Evolutionary conservation across 2,113 vertebrate species (phyloP), one percentile per base, ranked within the genome.

Genomic region (Anarhynchus alexandrinus): DNA sequence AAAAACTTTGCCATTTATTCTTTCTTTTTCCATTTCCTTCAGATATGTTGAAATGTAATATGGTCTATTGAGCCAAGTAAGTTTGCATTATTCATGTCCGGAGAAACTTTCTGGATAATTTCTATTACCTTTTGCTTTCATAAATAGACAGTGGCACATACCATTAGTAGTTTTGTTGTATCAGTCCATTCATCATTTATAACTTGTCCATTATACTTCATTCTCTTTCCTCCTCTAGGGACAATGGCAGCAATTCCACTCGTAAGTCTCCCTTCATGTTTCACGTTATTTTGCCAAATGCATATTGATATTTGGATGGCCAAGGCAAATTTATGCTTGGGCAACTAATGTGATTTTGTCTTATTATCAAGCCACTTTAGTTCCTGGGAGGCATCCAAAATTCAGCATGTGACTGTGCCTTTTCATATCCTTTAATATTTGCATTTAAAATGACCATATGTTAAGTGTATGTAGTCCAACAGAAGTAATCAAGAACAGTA

Each of bases 361-460:
- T 82, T 91, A 71, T 87, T 91, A 81, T 94, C 32, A 74, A 96
- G 8, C 34, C 45, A 72, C 54, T 87, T 91, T 74, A 57, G 38
- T 30, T 95, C 29, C 55, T 96, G 82, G 79, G 47, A 73, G 40
- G 26, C 38, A 86, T 74, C 79, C 81, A 97, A 62, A 94, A 94
- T 95, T 88, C 16, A 3, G 4, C 61, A 69, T 62, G 36, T 78
- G 49, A 89, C 54, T 34, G 3, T 90, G 57, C 27, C 73, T 95
- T 88, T 96, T 96, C 45, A 82, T 86, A 76, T 59, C 64, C 36
- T 86, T 86, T 90, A 96, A 89, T 96, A 96, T 88, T 93, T 95
- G 73, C 79, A 85, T 96, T 96, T 95, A 80, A 96, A 97, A 94
- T 95, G 9, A 59, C 71, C 74, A 58, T 92, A 91, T 95, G 71